These are phyloP conservation scores for Rhinopomastus cyanomelas DNA, from an alignment of 2,113 vertebrate genomes.

Conservation along the genomic window DNA sequence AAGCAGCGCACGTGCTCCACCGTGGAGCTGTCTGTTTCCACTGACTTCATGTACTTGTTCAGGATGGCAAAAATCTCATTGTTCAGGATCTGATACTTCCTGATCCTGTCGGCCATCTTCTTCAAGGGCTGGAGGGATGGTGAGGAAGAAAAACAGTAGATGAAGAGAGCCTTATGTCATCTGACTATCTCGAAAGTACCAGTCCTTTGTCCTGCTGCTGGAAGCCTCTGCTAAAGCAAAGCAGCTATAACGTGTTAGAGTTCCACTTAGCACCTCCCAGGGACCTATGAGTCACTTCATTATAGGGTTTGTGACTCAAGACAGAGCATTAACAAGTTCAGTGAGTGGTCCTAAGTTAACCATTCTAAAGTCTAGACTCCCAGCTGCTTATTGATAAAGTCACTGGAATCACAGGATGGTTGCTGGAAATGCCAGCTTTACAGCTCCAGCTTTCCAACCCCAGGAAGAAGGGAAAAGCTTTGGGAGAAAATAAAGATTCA, in stretches of 20 bases:
- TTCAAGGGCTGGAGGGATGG: constrained; percentile 86
- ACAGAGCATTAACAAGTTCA: constrained; percentile 7
- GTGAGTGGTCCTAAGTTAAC: constrained; percentile 11
- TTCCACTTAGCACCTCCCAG: constrained; percentile 36
- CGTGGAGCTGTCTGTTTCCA: constrained; percentile 97
- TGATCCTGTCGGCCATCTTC: constrained; percentile 99
- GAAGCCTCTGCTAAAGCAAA: constrained; percentile 2
- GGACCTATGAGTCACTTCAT: neutral
- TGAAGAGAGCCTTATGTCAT: neutral
- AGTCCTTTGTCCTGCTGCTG: neutral
- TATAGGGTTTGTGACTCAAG: neutral
- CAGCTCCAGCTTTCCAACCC: neutral
- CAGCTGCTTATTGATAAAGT: constrained; percentile 22
- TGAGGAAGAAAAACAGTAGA: neutral
- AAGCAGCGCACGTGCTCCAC: constrained; percentile 99
- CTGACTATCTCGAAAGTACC: neutral
- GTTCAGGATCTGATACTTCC: constrained; percentile 99
- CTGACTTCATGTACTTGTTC: constrained; percentile 99
- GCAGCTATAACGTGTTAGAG: neutral
- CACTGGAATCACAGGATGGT: neutral
- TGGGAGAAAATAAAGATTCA: neutral
- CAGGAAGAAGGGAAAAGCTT: constrained; percentile 7
- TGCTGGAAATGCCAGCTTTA: neutral
- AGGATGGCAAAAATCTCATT: constrained; percentile 99
- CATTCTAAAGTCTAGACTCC: neutral